A percentile compares a stretch with the other conserved stretches of the same genome.
These are phyloP conservation scores for Onychostruthus taczanowskii DNA, from an alignment of 2,113 vertebrate species.

Conservation along the genomic window DNA sequence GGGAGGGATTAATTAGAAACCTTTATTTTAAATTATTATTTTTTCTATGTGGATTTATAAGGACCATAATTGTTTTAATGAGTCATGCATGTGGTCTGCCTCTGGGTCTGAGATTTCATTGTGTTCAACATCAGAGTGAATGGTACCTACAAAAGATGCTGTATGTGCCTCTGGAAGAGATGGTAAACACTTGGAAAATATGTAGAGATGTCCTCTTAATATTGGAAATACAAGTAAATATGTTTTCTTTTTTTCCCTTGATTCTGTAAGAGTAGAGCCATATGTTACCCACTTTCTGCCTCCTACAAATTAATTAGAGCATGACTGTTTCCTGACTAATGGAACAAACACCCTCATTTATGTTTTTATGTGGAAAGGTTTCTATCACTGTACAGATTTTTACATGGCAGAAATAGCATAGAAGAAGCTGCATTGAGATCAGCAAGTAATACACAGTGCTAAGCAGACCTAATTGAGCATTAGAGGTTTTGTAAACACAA, in stretches of 20 bases:
- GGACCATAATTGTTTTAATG: neutral
- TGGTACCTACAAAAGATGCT: neutral
- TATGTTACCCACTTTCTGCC: constrained; percentile 30
- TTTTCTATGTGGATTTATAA: neutral
- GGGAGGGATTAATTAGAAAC: neutral
- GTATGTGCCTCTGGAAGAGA: neutral
- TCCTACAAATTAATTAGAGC: constrained; percentile 44
- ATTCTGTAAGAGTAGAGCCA: neutral
- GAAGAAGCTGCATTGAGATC: neutral
- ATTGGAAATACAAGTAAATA: neutral
- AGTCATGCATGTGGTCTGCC: neutral
- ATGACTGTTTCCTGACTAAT: constrained; percentile 47
- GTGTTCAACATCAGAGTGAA: neutral
- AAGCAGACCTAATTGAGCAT: neutral
- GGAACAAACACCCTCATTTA: neutral
- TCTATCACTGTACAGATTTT: neutral
- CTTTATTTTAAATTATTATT: neutral
- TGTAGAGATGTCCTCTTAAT: neutral
- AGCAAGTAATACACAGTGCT: neutral
- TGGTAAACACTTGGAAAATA: neutral
- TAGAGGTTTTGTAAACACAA: neutral
- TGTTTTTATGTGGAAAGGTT: constrained; percentile 2
- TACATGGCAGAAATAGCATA: neutral
- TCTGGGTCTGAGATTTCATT: neutral
- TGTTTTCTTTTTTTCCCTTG: neutral